Percentiles rank a stretch among this genome's conserved stretches.
phyloP scores from a whole-genome alignment of 2,888 invertebrate species.

The Ormyrus pomaceus region DNA sequence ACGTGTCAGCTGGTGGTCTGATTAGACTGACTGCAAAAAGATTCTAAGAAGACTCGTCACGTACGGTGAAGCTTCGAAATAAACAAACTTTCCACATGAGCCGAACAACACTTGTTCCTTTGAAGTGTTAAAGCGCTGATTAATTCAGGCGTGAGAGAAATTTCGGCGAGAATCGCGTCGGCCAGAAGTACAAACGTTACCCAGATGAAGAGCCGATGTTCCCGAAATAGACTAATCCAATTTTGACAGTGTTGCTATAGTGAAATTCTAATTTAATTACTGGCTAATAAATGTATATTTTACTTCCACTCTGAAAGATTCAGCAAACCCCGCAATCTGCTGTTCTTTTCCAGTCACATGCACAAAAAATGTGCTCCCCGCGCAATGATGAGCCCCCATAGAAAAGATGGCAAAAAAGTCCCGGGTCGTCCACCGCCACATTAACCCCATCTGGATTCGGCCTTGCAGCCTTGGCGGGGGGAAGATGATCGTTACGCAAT shows the following conservation, averaged over 20 bases:
- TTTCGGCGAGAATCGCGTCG: neutral
- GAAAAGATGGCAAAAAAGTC: neutral
- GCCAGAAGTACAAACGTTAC: constrained; percentile 13
- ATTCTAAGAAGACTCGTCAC: constrained; percentile 65
- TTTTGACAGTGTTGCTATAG: no score
- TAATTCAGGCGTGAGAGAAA: constrained; percentile 69
- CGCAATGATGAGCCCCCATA: neutral
- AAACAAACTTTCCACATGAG: constrained; percentile 68
- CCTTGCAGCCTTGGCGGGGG: no score
- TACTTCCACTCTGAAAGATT: no score
- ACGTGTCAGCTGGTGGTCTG: constrained; percentile 65
- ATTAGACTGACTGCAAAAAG: constrained; percentile 63
- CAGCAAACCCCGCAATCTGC: no score
- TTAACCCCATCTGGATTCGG: no score
- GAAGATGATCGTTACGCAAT: neutral
- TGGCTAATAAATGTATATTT: no score
- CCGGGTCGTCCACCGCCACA: no score
- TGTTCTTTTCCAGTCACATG: neutral
- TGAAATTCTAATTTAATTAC: no score
- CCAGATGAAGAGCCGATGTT: neutral
- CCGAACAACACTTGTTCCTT: constrained; percentile 67
- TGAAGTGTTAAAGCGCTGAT: constrained; percentile 72
- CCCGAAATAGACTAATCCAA: neutral
- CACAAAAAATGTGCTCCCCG: neutral
- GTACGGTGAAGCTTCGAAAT: constrained; percentile 61